phyloP scores from a whole-genome alignment of 1,140 invertebrate species.

The Hermatobates lingyangjiaoensis region DNA sequence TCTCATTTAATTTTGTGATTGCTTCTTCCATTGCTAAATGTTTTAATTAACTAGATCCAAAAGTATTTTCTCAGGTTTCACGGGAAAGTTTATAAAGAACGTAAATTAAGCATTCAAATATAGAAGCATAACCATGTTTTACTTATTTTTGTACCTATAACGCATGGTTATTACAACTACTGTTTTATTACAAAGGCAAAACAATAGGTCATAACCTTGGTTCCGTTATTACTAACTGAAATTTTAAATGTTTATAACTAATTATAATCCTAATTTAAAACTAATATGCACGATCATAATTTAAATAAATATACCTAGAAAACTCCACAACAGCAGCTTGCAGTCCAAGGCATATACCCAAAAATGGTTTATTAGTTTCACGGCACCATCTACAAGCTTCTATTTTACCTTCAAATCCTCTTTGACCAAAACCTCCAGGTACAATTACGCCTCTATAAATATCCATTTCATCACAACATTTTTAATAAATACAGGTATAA shows the following conservation, averaged over 20 bases:
- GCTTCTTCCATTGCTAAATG: no score
- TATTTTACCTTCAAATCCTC: slow-evolving; percentile 94
- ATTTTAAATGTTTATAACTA: no score
- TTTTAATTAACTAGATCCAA: no score
- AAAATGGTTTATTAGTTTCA: slow-evolving; percentile 68
- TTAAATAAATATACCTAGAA: slow-evolving; percentile 38
- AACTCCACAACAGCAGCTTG: slow-evolving; percentile 96
- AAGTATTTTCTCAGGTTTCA: no score
- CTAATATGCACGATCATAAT: background rate
- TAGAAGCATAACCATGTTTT: background rate
- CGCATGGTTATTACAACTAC: background rate
- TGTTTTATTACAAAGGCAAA: no score
- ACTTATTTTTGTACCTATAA: background rate
- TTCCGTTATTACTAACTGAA: no score
- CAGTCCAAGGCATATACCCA: slow-evolving; percentile 92
- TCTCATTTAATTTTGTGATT: no score
- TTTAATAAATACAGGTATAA: slow-evolving; percentile 13
- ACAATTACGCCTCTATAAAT: slow-evolving; percentile 76
- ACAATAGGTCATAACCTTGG: no score
- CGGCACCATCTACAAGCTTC: slow-evolving; percentile 84
- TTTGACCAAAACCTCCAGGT: slow-evolving; percentile 89
- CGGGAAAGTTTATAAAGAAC: no score
- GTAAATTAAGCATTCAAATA: no score
- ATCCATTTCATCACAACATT: no score
- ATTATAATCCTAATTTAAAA: no score